phyloP scores from a whole-genome alignment of 2,113 vertebrate species.

The Passer domesticus region DNA sequence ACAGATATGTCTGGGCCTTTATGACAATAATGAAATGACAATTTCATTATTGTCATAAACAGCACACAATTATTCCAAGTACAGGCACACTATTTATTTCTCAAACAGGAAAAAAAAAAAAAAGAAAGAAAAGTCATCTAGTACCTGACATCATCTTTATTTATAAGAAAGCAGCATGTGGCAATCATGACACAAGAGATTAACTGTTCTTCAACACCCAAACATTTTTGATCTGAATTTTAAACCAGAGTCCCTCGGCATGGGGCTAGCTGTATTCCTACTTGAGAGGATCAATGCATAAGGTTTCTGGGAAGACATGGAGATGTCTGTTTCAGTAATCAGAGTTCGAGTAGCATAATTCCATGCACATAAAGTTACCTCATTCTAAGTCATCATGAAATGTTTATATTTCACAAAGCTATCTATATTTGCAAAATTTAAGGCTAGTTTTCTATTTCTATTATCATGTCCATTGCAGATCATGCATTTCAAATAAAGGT shows the following conservation, averaged over 20 bases:
- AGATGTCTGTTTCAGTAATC: background rate
- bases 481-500: background rate
- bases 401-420: background rate
- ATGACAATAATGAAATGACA: background rate
- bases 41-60: background rate
- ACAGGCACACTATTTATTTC: background rate
- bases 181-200: background rate
- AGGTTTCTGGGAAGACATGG: background rate
- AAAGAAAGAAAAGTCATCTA: background rate
- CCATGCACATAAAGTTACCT: background rate
- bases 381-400: background rate
- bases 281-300: background rate
- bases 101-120: background rate
- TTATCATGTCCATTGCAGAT: background rate
- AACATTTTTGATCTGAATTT: constrained; percentile 10
- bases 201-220: constrained; percentile 5
- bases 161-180: constrained; percentile 29
- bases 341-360: background rate
- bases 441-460: background rate
- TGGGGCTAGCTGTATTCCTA: background rate
- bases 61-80: background rate
- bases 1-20: background rate
- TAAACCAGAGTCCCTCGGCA: background rate
- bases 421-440: background rate
- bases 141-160: constrained; percentile 11